Evolutionary conservation across 1,140 invertebrate species (phyloP).

Genomic region (Bombus consobrinus): DNA sequence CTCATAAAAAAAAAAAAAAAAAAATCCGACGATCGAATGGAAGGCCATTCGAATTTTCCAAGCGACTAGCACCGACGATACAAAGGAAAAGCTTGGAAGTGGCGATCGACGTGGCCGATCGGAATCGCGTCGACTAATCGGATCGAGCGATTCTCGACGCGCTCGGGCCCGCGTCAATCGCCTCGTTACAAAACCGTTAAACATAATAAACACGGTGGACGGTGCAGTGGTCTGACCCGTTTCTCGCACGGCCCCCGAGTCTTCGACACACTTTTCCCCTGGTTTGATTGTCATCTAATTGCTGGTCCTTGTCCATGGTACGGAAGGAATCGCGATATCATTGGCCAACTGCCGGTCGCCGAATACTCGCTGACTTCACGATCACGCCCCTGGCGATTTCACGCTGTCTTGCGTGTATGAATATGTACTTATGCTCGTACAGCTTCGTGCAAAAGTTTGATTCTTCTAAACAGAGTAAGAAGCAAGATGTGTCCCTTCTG

Average conservation of each 20-base stretch:
- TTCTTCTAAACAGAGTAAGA: background rate
- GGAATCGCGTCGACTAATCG: background rate
- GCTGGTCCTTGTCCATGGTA: slow-evolving; percentile 6
- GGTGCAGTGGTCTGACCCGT: slow-evolving; percentile 5
- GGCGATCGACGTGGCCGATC: background rate
- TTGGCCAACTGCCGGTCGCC: slow-evolving; percentile 10
- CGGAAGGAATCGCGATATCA: slow-evolving; percentile 52
- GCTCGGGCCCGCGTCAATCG: slow-evolving; percentile 13
- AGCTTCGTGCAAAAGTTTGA: background rate
- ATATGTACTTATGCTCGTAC: background rate
- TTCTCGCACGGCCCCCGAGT: background rate
- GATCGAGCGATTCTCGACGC: slow-evolving; percentile 4
- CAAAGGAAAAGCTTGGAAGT: background rate
- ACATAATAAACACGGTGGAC: background rate
- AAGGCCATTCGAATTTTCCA: background rate
- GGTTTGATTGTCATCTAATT: slow-evolving; percentile 34
- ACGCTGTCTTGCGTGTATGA: background rate
- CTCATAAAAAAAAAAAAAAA: no score
- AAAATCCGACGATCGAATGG: background rate
- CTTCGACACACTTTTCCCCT: slow-evolving; percentile 6
- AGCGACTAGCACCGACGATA: background rate
- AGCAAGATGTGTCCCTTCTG: no score
- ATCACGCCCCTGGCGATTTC: slow-evolving; percentile 30
- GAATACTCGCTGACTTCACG: slow-evolving; percentile 35
- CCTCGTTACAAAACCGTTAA: slow-evolving; percentile 30